Base-by-base conservation (phyloP, 2,113 vertebrate genomes). In the Thalassoma bifasciatum region DNA sequence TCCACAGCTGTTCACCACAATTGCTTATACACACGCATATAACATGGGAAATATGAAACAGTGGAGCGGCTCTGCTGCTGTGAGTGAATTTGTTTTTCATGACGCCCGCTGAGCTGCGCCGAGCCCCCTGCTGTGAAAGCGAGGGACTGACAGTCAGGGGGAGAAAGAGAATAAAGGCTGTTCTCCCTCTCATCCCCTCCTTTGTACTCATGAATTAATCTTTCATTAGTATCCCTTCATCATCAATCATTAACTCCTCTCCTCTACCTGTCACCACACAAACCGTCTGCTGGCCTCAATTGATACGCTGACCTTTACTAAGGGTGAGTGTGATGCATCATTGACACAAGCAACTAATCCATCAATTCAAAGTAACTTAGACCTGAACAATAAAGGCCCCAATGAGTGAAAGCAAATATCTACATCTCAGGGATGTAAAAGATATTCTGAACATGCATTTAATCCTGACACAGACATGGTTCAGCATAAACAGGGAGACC, bases 231-330 rank as follows among this genome's bases (percentile, higher is more conserved):
- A 83, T 86, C 82, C 91, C 83, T 86, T 80, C 87, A 85, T 92
- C 93, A 96, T 96, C 94, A 92, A 93, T 96, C 93, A 94, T 95
- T 93, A 83, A 94, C 92, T 86, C 0, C 1, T 72, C 61, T 86
- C 53, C 80, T 66, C 81, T 93, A 78, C 80, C 68, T 21, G 53
- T 74, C 54, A 74, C 60, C 70, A 54, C 81, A 77, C 74, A 13
- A 83, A 71, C 76, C 56, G 66, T 88, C 79, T 67, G 67, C 54
- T 75, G 38, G 21, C 77, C 62, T 82, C 66, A 82, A 81, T 87
- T 83, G 79, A 82, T 88, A 92, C 59, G 67, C 88, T 93, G 88
- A 91, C 82, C 87, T 93, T 91, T 46, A 46, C 63, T 60, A 22
- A 50, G 79, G 34, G 24, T 58, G 51, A 26, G 38, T 24, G 60